Conservation (phyloP, 2,113 vertebrate genomes). For the Thunnus thynnus region DNA sequence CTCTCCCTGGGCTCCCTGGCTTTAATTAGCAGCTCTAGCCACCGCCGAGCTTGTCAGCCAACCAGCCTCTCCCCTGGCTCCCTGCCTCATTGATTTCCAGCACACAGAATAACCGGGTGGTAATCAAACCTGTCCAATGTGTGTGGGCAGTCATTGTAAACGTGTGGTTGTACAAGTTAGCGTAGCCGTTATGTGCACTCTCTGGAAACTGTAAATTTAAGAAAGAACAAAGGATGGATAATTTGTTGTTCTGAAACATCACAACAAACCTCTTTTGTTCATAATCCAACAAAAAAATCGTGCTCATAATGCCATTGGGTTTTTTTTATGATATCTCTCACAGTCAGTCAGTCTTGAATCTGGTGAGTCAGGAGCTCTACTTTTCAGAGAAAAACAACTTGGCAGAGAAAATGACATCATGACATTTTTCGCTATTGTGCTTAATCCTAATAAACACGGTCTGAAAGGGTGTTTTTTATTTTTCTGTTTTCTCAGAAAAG, state of each 20-base stretch:
- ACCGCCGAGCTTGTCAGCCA: constrained; percentile 33
- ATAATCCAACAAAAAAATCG: neutral
- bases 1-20: constrained; percentile 25
- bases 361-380: neutral
- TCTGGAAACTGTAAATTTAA: neutral
- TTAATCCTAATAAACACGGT: neutral
- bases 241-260: neutral
- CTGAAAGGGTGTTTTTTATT: neutral
- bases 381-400: constrained; percentile 1
- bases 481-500: constrained; percentile 10
- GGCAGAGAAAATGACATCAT: constrained; percentile 7
- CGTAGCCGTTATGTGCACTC: constrained; percentile 8
- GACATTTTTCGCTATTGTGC: constrained; percentile 3
- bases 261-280: neutral
- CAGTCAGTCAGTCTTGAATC: constrained; percentile 16
- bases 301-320: neutral
- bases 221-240: neutral
- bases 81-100: constrained; percentile 69
- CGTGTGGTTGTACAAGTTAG: constrained; percentile 14
- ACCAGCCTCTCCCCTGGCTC: constrained; percentile 55
- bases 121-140: constrained; percentile 64
- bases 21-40: constrained; percentile 72
- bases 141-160: constrained; percentile 28
- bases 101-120: constrained; percentile 49
- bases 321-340: neutral